Percentiles rank a stretch among this genome's conserved stretches.
Evolutionary conservation across 2,888 invertebrate genomes (phyloP).

Genomic region (Pediacus dermestoides): DNA sequence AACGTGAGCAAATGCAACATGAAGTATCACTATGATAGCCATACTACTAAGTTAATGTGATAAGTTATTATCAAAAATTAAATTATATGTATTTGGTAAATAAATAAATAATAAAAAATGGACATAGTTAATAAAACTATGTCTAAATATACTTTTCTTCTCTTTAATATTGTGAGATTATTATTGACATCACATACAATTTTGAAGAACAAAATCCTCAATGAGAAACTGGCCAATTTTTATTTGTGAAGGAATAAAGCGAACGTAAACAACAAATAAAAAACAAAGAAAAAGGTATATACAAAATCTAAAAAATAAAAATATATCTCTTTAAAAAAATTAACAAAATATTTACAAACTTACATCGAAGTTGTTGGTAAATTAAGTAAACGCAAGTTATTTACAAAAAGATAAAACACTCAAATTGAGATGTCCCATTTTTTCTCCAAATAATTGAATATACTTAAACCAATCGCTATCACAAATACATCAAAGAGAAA

Average conservation of each 20-base stretch:
- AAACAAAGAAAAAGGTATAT: slow-evolving; percentile 12
- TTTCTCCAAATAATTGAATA: too few species aligned
- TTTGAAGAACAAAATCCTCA: slow-evolving; percentile 44
- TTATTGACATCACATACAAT: slow-evolving; percentile 51
- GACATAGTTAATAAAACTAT: slow-evolving; percentile 28
- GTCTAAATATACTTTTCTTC: slow-evolving; percentile 37
- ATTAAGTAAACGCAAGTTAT: slow-evolving; percentile 11
- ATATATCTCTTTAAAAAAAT: slow-evolving; percentile 26
- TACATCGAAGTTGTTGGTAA: slow-evolving; percentile 4
- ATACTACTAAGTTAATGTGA: slow-evolving; percentile 28
- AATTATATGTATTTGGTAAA: slow-evolving; percentile 44
- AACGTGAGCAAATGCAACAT: slow-evolving; percentile 42
- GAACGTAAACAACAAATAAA: slow-evolving; percentile 16
- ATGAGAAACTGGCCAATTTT: slow-evolving; percentile 30
- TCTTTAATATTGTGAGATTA: slow-evolving; percentile 47
- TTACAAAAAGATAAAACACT: slow-evolving; percentile 15
- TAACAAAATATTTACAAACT: slow-evolving; percentile 5
- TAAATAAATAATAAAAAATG: slow-evolving; percentile 34
- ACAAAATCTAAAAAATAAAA: slow-evolving; percentile 27
- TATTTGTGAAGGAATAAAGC: slow-evolving; percentile 8
- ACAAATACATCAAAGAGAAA: too few species aligned
- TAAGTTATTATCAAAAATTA: slow-evolving; percentile 29
- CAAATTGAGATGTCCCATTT: too few species aligned
- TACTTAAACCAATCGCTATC: slow-evolving; percentile 5
- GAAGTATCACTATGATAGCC: slow-evolving; percentile 32